Percentiles rank a stretch among this genome's conserved stretches.
Conservation (phyloP, 2,888 invertebrate species). For the Tipula vernalis region DNA sequence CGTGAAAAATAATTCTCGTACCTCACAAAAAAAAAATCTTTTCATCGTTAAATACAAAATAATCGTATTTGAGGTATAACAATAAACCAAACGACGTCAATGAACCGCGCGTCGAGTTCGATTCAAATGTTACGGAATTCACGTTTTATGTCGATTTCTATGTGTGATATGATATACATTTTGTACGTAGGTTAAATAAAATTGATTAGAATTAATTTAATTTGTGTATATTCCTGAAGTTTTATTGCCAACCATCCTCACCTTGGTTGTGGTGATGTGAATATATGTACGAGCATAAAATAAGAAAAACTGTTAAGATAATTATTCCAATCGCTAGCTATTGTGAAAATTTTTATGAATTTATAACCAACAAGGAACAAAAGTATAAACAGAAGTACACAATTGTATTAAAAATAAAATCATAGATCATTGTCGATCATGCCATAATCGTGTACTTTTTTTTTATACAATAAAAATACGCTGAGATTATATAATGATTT, state of each 20-base stretch:
- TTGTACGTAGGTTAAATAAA: background rate
- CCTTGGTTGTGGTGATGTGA: background rate
- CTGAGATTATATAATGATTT: background rate
- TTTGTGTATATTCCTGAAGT: background rate
- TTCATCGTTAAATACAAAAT: background rate
- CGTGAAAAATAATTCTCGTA: background rate
- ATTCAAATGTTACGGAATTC: background rate
- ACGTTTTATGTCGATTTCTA: background rate
- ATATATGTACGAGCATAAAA: background rate
- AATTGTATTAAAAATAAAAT: background rate
- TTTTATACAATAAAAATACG: background rate
- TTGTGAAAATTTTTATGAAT: background rate
- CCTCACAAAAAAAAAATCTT: background rate
- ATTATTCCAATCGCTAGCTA: background rate
- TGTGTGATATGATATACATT: background rate
- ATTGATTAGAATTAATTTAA: background rate
- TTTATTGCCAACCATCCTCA: background rate
- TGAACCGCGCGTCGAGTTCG: background rate
- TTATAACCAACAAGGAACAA: background rate
- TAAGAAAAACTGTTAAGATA: background rate
- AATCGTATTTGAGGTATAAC: background rate
- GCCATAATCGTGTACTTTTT: background rate
- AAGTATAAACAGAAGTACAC: background rate
- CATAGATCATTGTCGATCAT: slow-evolving; percentile 4
- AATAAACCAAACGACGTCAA: background rate